Evolutionary conservation across 2,888 invertebrate species (phyloP).

Genomic region (Gortyna flavago): DNA sequence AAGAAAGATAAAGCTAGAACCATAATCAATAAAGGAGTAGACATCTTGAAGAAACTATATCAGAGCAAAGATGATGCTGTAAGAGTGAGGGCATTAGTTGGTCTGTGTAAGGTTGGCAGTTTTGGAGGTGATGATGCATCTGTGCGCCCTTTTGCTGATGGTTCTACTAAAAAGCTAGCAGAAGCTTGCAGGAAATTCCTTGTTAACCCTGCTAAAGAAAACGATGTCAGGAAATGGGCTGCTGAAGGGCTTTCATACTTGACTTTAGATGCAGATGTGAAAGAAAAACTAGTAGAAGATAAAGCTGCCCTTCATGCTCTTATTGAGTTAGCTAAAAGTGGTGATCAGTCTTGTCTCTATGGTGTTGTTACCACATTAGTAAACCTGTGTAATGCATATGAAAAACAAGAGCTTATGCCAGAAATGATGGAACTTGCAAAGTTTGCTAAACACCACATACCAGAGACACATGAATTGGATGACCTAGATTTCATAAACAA

Average conservation of each 20-base stretch:
- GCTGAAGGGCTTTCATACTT: constrained; percentile 99
- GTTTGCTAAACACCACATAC: constrained; percentile 99
- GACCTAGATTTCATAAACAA: constrained; percentile 96
- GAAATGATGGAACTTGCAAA: constrained; percentile 99
- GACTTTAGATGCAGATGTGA: constrained; percentile 99
- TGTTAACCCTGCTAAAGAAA: constrained; percentile 96
- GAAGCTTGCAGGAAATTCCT: constrained; percentile 98
- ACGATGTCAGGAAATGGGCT: constrained; percentile 98
- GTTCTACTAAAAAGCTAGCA: constrained; percentile 97
- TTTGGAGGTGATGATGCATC: constrained; percentile 98
- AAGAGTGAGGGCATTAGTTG: constrained; percentile 96
- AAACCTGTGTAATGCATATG: constrained; percentile 99
- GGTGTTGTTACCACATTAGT: constrained; percentile 98
- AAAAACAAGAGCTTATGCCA: constrained; percentile 98
- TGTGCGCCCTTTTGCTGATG: constrained; percentile 98
- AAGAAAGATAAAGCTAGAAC: constrained; percentile 99
- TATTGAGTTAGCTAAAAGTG: constrained; percentile 96
- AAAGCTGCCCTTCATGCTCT: constrained; percentile 94
- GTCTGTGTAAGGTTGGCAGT: constrained; percentile 98
- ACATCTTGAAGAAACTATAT: constrained; percentile 98
- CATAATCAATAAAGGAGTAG: constrained; percentile 96
- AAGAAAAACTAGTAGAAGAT: constrained; percentile 98
- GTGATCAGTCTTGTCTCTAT: constrained; percentile 96
- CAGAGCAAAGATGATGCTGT: constrained; percentile 97
- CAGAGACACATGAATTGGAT: constrained; percentile 98